Conservation (phyloP, 2,113 vertebrate genomes). For the Tachycineta bicolor region DNA sequence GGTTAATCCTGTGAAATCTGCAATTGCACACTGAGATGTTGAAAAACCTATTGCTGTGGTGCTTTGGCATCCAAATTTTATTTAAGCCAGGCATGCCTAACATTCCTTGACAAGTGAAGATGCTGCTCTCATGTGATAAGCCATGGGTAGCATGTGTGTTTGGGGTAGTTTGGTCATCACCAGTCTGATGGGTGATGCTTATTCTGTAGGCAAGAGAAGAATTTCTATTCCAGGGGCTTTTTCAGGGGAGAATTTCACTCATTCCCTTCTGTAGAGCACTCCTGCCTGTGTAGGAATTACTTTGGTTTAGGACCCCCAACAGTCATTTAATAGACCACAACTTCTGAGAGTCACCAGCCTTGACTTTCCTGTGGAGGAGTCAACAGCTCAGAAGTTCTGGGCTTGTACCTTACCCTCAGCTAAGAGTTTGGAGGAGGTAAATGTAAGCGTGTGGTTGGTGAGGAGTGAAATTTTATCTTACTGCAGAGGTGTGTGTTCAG, state of each 20-base stretch:
- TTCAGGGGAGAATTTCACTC: background rate
- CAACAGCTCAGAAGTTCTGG: background rate
- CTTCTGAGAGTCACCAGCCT: background rate
- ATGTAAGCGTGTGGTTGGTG: background rate
- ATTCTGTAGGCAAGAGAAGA: background rate
- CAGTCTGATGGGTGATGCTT: background rate
- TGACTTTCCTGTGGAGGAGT: background rate
- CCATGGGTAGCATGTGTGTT: background rate
- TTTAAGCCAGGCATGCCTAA: background rate
- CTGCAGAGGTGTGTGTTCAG: background rate
- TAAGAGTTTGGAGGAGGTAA: background rate
- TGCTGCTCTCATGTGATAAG: background rate
- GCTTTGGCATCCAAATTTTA: background rate
- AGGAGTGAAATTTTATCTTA: background rate
- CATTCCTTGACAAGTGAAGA: background rate
- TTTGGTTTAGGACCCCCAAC: background rate
- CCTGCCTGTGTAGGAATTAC: background rate
- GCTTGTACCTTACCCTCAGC: background rate
- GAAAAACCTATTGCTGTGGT: background rate
- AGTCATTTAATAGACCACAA: background rate
- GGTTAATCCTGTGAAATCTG: background rate
- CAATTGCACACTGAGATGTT: background rate
- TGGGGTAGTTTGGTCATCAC: background rate
- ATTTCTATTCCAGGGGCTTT: background rate
- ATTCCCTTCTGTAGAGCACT: background rate